These are phyloP conservation scores for Balanococcus diminutus DNA, from an alignment of 2,888 invertebrate genomes.

Conservation along the genomic window DNA sequence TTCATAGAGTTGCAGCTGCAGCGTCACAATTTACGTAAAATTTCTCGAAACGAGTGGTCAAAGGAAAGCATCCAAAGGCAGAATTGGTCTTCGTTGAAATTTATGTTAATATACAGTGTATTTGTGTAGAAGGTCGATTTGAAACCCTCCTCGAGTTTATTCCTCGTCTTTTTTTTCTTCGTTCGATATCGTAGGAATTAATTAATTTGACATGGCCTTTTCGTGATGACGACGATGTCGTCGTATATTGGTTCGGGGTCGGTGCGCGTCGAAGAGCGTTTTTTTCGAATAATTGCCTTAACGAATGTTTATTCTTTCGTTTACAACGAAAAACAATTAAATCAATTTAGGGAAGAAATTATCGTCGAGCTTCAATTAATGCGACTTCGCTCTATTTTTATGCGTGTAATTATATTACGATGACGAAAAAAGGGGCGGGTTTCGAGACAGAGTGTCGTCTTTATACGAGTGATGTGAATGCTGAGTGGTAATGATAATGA, in stretches of 20 bases:
- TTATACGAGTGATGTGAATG: not conserved
- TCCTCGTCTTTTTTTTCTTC: not conserved
- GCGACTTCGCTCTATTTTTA: slow-evolving; percentile 32
- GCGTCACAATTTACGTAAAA: not conserved
- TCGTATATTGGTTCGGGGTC: slow-evolving; percentile 6
- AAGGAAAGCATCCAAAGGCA: not conserved
- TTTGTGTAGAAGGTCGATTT: not conserved
- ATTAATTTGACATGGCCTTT: slow-evolving; percentile 31
- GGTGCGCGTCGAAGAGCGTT: not conserved
- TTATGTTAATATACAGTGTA: no score
- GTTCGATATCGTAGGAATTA: not conserved
- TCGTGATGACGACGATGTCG: not conserved
- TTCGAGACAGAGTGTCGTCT: not conserved
- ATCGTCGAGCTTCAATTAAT: slow-evolving; percentile 37
- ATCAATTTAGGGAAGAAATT: slow-evolving; percentile 38
- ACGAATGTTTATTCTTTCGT: slow-evolving; percentile 42
- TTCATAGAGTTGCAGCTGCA: not conserved
- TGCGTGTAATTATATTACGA: slow-evolving; percentile 20
- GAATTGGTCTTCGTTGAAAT: not conserved
- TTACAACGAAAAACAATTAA: slow-evolving; percentile 43
- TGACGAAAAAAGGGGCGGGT: not conserved
- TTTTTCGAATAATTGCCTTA: slow-evolving; percentile 40
- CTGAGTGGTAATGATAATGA: no score
- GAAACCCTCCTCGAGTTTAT: not conserved
- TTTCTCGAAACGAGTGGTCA: not conserved